Conservation (phyloP, 1,140 invertebrate species). For the Phymorhynchus buccinoides region DNA sequence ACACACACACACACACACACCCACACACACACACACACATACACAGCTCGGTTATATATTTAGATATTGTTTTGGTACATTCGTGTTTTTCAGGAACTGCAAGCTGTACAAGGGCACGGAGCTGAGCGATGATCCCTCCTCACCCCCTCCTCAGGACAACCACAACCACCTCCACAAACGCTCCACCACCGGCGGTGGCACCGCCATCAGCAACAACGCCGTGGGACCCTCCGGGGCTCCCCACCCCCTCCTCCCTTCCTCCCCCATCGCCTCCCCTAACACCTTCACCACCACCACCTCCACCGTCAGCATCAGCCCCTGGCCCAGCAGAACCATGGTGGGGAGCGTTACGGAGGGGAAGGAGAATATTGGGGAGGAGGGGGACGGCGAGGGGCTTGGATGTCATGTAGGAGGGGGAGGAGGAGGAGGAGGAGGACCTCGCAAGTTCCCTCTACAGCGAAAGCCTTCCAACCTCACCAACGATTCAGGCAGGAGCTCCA, state of each 20-base stretch:
- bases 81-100: constrained; percentile 27
- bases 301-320: neutral
- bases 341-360: constrained; percentile 24
- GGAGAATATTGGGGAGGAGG: constrained; percentile 14
- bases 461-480: constrained; percentile 66
- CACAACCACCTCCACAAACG: too few relatives aligned
- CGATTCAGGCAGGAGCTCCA: constrained; percentile 66
- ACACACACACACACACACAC: too few relatives aligned
- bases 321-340: neutral
- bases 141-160: too few relatives aligned
- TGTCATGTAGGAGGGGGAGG: neutral
- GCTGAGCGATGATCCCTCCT: neutral
- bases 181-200: neutral
- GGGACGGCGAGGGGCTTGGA: too few relatives aligned
- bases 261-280: neutral
- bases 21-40: too few relatives aligned
- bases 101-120: constrained; percentile 33
- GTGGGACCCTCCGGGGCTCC: constrained; percentile 17
- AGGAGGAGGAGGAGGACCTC: neutral
- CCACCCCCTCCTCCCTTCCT: neutral
- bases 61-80: too few relatives aligned
- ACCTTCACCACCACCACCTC: neutral
- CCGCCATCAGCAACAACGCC: neutral
- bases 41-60: too few relatives aligned
- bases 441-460: constrained; percentile 57